A percentile compares a stretch with the other conserved stretches of the same genome.
Evolutionary conservation across 1,140 invertebrate genomes (phyloP).

Genomic region (Harlomillsia oculata): DNA sequence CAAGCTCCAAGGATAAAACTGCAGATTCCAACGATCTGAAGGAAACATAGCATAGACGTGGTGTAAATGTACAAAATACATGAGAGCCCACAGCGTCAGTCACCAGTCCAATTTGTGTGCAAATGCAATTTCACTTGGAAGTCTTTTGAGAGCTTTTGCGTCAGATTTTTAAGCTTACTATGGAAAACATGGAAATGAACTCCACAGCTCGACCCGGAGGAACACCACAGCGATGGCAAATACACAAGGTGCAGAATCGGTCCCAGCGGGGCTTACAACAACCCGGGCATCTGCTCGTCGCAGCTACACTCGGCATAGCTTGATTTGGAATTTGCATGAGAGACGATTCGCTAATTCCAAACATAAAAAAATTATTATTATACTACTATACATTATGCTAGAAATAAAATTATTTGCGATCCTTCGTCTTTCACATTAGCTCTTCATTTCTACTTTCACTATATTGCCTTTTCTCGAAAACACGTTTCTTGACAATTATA

Average conservation of each 20-base stretch:
- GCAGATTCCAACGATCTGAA: neutral
- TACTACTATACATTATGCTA: too few relatives aligned
- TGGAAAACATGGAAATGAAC: neutral
- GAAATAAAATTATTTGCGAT: too few relatives aligned
- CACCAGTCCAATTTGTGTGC: neutral
- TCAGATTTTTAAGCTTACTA: neutral
- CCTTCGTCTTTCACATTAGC: too few relatives aligned
- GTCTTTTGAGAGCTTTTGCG: neutral
- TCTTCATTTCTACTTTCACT: too few relatives aligned
- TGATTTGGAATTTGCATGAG: too few relatives aligned
- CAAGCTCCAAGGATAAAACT: neutral
- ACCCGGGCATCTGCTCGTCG: neutral
- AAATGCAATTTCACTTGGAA: neutral
- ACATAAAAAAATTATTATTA: too few relatives aligned
- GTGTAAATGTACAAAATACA: neutral
- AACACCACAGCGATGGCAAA: neutral
- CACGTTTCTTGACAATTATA: too few relatives aligned
- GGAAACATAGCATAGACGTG: neutral
- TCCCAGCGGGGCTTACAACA: neutral
- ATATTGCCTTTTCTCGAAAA: too few relatives aligned
- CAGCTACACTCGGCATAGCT: too few relatives aligned
- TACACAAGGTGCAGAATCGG: neutral
- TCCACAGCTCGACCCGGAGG: neutral
- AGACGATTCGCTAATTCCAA: too few relatives aligned
- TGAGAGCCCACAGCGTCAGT: neutral